A percentile compares a stretch with the other conserved stretches of the same genome.
phyloP scores from a whole-genome alignment of 2,888 invertebrate genomes.

The Sicus ferrugineus region DNA sequence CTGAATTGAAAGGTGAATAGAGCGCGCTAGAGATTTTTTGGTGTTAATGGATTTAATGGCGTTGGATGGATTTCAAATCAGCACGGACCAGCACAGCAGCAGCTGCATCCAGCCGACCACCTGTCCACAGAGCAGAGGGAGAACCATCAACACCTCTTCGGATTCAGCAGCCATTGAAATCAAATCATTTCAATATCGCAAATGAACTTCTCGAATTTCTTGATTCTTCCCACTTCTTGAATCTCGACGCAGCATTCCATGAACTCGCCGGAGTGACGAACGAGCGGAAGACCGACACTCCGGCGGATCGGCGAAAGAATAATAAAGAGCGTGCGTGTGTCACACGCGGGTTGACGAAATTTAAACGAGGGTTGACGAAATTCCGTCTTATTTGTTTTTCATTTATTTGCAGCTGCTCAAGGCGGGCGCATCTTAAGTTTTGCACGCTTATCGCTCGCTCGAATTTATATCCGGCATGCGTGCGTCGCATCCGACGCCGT shows the following conservation, averaged over 20 bases:
- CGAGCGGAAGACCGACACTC: too few species aligned
- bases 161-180: background rate
- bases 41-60: background rate
- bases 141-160: background rate
- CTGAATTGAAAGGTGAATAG: background rate
- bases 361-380: conserved; percentile 1
- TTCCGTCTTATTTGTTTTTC: background rate
- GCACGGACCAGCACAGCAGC: background rate
- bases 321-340: conserved; percentile 10
- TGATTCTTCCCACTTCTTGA: background rate
- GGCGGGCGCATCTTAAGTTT: conserved; percentile 7
- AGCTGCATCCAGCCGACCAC: background rate
- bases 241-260: background rate
- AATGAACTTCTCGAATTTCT: conserved; percentile 1
- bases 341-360: too few species aligned
- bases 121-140: background rate
- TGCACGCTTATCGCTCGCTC: conserved; percentile 11
- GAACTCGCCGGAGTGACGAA: background rate
- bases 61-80: too few species aligned
- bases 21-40: background rate
- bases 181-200: background rate
- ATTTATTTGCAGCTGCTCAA: conserved; percentile 18
- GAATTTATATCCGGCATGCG: background rate
- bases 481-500: conserved; percentile 74
- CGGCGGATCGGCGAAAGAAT: background rate